Base-by-base conservation (phyloP, 2,888 invertebrate genomes). In the Stenodera caucasica region DNA sequence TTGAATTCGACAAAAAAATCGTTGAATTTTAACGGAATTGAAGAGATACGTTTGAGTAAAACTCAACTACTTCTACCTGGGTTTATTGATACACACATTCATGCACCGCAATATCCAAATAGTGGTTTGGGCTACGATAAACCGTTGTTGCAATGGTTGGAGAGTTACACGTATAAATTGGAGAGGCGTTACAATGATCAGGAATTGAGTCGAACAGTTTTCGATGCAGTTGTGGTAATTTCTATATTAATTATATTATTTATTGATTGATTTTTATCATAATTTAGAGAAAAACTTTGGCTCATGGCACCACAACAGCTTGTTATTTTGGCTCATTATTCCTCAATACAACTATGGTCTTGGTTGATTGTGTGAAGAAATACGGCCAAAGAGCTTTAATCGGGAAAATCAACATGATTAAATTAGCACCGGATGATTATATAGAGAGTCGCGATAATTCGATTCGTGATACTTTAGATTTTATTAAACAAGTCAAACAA, bases 41-140 rank as follows among this genome's bases (percentile, higher is more conserved):
- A 68, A 55, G 58, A 50, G 49, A 63, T 67, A 4, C 30, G 9
- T 1, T 56, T 84, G 7, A 73, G 70, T 8, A 70, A 77, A 4
- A 78, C 80, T 53, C 89, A 92, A 79, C 89, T 96, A 74, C 77
- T 96, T 12, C 88, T 94, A 77, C 96, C 96, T 0, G 96, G 96
- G 0, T 86, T 96, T 61, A 84, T 96, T 2, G 96, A 96, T 79
- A 90, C 92, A 21, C 96, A 96, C 76, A 90, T 92, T 9, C 96
- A 96, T 82, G 94, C 94, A 0, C 89, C 93, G 0, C 96, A 96
- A 80, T 90, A 91, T 70, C 91, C 93, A 0, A 95, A 96, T 80
- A 82, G 89, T 58, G 96, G 95, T 0, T 80, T 93, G 11, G 95
- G 94, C 0, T 84, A 93, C 67, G 93, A 94, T 75, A 85, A 86